Evolutionary conservation across 2,797 vertebrate genomes (phyloP).

Genomic region (Arrhamphus sclerolepis): DNA sequence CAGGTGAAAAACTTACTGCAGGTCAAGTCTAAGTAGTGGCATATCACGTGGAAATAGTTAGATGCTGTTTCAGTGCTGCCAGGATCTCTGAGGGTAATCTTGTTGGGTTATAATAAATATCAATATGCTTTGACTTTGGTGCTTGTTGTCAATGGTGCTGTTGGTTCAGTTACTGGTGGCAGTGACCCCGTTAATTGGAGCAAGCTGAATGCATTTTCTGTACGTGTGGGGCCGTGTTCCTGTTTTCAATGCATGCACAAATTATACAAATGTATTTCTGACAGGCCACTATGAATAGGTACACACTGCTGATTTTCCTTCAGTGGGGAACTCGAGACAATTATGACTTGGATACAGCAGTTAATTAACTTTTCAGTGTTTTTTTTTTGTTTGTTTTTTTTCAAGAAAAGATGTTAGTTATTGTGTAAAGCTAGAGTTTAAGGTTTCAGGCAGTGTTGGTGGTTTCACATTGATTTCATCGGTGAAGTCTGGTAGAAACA

Average conservation of each 20-base stretch:
- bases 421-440: slow-evolving; percentile 17
- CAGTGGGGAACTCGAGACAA: too few relatives aligned
- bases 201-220: not conserved
- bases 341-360: too few relatives aligned
- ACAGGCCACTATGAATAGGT: too few relatives aligned
- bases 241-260: too few relatives aligned
- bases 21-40: slow-evolving; percentile 30
- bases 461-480: slow-evolving; percentile 47
- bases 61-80: slow-evolving; percentile 31
- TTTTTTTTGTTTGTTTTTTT: too few relatives aligned
- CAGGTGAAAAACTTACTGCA: slow-evolving; percentile 6
- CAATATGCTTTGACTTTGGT: slow-evolving; percentile 39
- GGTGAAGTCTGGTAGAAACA: slow-evolving; percentile 46
- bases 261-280: too few relatives aligned
- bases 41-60: slow-evolving; percentile 25
- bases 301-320: too few relatives aligned
- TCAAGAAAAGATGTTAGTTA: slow-evolving; percentile 4
- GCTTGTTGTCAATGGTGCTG: slow-evolving; percentile 24
- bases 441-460: slow-evolving; percentile 7
- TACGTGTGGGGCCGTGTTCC: too few relatives aligned
- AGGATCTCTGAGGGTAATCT: slow-evolving; percentile 27
- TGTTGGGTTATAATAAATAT: slow-evolving; percentile 21
- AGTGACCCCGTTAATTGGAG: slow-evolving; percentile 24
- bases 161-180: slow-evolving; percentile 31
- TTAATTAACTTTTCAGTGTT: too few relatives aligned